Evolutionary conservation across 2,113 vertebrate genomes (phyloP), one percentile per base, ranked within the genome.

Genomic region (Lycocorax pyrrhopterus): DNA sequence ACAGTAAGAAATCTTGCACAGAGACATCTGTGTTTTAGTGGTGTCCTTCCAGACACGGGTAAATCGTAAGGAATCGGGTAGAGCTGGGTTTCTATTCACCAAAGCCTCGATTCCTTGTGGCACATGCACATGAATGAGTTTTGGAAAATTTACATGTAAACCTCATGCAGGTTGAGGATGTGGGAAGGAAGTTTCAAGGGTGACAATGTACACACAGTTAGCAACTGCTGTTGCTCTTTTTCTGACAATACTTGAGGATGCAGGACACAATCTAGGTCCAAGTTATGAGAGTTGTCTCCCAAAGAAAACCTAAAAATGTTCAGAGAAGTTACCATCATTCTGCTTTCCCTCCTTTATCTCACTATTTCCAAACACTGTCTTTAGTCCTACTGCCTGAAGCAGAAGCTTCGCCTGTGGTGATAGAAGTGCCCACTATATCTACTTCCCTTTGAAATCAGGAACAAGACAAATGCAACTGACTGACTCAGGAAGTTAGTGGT

Each of bases 41-140:
- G 39, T 0, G 0, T 67, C 22, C 32, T 79, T 83, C 32, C 41
- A 63, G n/a, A 58, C 1, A 4, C 4, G 9, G 22, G 20, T 44
- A 83, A 83, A 73, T 46, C 16, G 26, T 6, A 44, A 58, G 20
- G 37, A 44, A 88, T 22, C 1, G 2, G 37, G 29, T 2, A 23
- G 55, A 88, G 39, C 3, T 80, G 41, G 18, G 25, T 51, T 66
- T 92, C 55, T 63, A 8, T 29, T 58, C 43, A 62, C 13, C 29
- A 92, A 67, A 88, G 26, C 43, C 41, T 17, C 51, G 39, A 87
- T 8, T 55, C 67, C 78, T 85, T 83, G 46, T 27, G 30, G 64
- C 43, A 91, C 85, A 87, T 0, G 1, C 14, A 20, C 29, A 22
- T n/a, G 8, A 90, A 63, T 18, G 29, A 76, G 12, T 71, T 87